Percentiles rank a stretch among this genome's conserved stretches.
phyloP scores from a whole-genome alignment of 2,113 vertebrate genomes.

The Motacilla alba region DNA sequence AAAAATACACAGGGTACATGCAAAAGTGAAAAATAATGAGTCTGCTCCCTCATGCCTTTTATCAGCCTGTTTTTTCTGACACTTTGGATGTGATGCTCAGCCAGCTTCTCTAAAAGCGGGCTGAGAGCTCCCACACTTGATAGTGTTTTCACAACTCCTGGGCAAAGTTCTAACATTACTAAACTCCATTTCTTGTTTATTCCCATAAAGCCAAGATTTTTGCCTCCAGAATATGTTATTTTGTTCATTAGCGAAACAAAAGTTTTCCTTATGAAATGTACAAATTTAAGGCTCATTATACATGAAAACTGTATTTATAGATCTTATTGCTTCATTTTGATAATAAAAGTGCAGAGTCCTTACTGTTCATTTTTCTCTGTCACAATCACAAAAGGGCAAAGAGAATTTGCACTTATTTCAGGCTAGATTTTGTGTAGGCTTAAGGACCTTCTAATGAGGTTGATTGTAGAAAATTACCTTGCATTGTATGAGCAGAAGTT shows the following conservation, averaged over 20 bases:
- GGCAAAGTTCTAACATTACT: neutral
- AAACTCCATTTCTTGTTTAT: neutral
- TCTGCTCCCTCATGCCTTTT: conserved; percentile 2
- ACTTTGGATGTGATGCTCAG: neutral
- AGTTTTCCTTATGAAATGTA: neutral
- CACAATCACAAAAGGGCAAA: neutral
- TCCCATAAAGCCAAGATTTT: neutral
- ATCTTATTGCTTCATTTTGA: neutral
- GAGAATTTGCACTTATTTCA: neutral
- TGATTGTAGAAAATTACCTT: conserved; percentile 34
- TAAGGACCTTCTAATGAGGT: neutral
- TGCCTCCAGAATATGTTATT: neutral
- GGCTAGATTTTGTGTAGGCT: neutral
- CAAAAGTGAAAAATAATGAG: neutral
- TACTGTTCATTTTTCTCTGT: neutral
- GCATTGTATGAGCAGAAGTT: neutral
- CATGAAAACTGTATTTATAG: neutral
- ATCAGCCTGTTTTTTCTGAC: conserved; percentile 12
- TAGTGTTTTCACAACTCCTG: neutral
- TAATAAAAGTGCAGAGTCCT: neutral
- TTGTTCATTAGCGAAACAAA: neutral
- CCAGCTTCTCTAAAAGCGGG: neutral
- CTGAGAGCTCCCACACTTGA: neutral
- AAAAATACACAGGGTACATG: neutral
- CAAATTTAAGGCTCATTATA: neutral